Base-by-base conservation (phyloP, 2,797 vertebrate genomes). In the Lutjanus argentimaculatus region DNA sequence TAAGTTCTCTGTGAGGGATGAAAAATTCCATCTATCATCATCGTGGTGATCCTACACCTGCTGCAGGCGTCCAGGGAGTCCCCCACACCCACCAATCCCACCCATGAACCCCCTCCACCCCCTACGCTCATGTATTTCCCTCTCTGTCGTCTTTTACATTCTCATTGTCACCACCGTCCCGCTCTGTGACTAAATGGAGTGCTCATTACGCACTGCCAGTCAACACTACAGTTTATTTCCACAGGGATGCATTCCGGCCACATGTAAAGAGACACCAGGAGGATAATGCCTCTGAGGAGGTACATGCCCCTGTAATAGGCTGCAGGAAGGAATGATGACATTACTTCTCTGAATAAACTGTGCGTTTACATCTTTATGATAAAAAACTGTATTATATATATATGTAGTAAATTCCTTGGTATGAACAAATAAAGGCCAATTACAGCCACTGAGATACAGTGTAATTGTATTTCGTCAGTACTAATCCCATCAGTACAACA, bases 41-140 rank as follows among this genome's bases (percentile, higher is more conserved):
- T n/a, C n/a, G n/a, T n/a, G n/a, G n/a, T n/a, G n/a, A n/a, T n/a
- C n/a, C n/a, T n/a, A n/a, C n/a, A n/a, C n/a, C 83, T 72, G 71
- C 79, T 72, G 56, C 83, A 88, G 85, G 82, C 83, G 57, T 83
- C 84, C 67, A 82, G 72, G 79, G 80, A 92, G 11, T 75, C 22
- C 59, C 80, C 52, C 80, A 86, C 80, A 45, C 64, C 57, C 70
- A 69, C 67, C 72, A 46, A 58, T 67, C 62, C 42, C 57, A 48
- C 61, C 62, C 70, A 30, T 16, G 19, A 75, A 49, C 53, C 51
- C 30, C 40, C 12, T 3, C 11, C 4, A 58, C 8, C 30, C 30
- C 0, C 30, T 36, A 36, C 30, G 2, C 63, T 74, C 53, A 64
- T 67, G 64, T 48, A 25, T 77, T 62, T 74, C 40, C 52, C 17